These are phyloP conservation scores for Megastigmus dorsalis DNA, from an alignment of 2,888 invertebrate species.

Conservation along the genomic window DNA sequence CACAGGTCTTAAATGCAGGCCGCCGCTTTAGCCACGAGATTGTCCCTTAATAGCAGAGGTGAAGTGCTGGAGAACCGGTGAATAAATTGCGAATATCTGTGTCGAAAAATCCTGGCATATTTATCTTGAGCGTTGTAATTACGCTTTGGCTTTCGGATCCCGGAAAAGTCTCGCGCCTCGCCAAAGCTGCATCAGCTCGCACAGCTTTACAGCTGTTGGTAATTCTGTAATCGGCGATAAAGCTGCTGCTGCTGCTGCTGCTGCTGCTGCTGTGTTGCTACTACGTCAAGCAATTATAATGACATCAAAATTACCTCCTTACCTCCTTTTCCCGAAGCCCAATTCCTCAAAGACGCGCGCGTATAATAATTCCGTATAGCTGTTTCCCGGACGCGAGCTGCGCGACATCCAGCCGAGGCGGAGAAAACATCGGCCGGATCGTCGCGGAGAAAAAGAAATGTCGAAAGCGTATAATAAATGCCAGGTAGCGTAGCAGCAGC, in stretches of 20 bases:
- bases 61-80: too few relatives aligned
- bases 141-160: conserved; percentile 34
- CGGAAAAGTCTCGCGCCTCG: conserved; percentile 25
- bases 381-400: too few relatives aligned
- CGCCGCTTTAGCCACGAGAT: too few relatives aligned
- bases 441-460: too few relatives aligned
- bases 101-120: conserved; percentile 52
- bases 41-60: too few relatives aligned
- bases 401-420: too few relatives aligned
- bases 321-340: conserved; percentile 29
- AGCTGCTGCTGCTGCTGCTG: conserved; percentile 5
- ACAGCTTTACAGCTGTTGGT: conserved; percentile 28
- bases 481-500: too few relatives aligned
- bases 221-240: conserved; percentile 44
- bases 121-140: conserved; percentile 23
- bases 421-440: too few relatives aligned
- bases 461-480: too few relatives aligned
- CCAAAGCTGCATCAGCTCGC: background rate
- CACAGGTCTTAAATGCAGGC: too few relatives aligned
- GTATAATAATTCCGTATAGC: too few relatives aligned
- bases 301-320: conserved; percentile 34
- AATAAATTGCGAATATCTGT: conserved; percentile 45
- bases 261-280: background rate
- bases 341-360: conserved; percentile 8
- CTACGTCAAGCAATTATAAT: conserved; percentile 30